Evolutionary conservation across 1,140 invertebrate genomes (phyloP), one percentile per base, ranked within the genome.

Genomic region (Bombus sibiricus): DNA sequence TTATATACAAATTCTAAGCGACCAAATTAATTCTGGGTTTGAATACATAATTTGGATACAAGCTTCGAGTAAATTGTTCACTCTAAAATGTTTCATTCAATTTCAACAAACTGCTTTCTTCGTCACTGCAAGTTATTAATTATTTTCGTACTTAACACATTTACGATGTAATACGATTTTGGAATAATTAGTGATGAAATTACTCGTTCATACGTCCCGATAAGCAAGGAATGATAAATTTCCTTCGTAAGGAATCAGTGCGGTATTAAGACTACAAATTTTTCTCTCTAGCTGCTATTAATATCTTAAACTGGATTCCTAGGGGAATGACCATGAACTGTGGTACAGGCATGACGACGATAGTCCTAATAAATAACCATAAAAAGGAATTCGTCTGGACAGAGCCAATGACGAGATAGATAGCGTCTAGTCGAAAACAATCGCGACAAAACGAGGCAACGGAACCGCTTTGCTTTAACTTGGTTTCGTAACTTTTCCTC

Each of bases 381-480:
- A 47, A 43, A 74, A 6, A 34, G 13, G 43, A 32, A 43, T 15
- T 39, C 10, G 43, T 59, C 43, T 47, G 39, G 41, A 78, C 34
- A 34, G 37, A 85, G 37, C 34, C 68, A 85, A 85, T 47, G 69
- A 41, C 41, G 66, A 85, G 85, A 91, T 81, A 88, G 86, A 88
- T 53, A 57, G 66, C 68, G 88, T 92, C 88, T 92, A 90, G 90
- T 88, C 88, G 88, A 90, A 91, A 90, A 92, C 88, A 91, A 91
- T 91, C 79, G 81, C 69, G 43, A 77, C 79, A 41, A 85, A 85
- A 84, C 85, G 64, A 74, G 43, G 64, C 71, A 88, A 85, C 34
- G 47, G 25, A 34, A 64, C 15, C 15, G 81, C 53, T 73, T 12
- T 53, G 47, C 59, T 69, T 75, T 71, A 76, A 68, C 39, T 53